Percentiles rank a stretch among this genome's conserved stretches.
Evolutionary conservation across 2,888 invertebrate genomes (phyloP).

Genomic region (Lucinisca nassula): DNA sequence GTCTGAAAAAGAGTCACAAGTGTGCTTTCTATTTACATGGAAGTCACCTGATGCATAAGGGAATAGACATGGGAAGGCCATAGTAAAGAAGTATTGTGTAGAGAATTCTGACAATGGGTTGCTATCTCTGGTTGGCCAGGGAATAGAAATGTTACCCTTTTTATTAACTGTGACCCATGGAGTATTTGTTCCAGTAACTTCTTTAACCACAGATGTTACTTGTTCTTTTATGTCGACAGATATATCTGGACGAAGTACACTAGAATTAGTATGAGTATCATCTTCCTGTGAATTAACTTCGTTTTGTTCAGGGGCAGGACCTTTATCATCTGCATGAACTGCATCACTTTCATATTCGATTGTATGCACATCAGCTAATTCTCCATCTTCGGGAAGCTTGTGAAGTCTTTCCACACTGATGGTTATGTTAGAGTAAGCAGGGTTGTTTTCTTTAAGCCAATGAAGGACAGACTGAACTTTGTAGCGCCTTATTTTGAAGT

Average conservation of each 20-base stretch:
- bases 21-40: constrained; percentile 51
- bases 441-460: constrained; percentile 54
- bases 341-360: constrained; percentile 13
- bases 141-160: constrained; percentile 20
- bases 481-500: constrained; percentile 55
- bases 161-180: constrained; percentile 14
- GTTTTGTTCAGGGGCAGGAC: constrained; percentile 47
- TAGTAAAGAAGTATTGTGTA: constrained; percentile 62
- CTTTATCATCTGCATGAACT: constrained; percentile 33
- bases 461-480: constrained; percentile 20
- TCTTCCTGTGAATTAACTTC: too few relatives aligned
- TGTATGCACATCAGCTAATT: constrained; percentile 31
- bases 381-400: constrained; percentile 49
- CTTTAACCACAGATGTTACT: constrained; percentile 29
- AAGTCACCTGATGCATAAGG: constrained; percentile 69
- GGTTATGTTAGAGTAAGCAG: constrained; percentile 18
- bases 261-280: constrained; percentile 32
- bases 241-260: constrained; percentile 38
- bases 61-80: constrained; percentile 69
- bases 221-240: constrained; percentile 20
- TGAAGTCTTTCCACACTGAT: constrained; percentile 47
- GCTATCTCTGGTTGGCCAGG: constrained; percentile 66
- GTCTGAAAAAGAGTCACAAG: constrained; percentile 50
- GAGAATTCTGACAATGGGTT: constrained; percentile 71
- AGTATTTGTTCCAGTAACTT: constrained; percentile 16